Evolutionary conservation across 2,113 vertebrate genomes (phyloP), one percentile per base, ranked within the genome.

Genomic region (Limanda limanda): DNA sequence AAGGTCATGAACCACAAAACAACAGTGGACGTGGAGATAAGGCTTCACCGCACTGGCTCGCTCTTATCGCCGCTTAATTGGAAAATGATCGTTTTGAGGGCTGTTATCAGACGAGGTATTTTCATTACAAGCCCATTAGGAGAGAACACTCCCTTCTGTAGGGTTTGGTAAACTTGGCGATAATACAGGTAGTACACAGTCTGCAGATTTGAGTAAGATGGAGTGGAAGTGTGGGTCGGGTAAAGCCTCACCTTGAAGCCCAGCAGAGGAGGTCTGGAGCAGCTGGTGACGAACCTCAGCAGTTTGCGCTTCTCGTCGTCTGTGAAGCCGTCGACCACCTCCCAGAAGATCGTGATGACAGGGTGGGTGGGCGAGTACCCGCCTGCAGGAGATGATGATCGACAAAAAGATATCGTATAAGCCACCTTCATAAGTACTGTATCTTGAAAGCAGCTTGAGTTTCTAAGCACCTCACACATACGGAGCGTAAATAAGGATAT

Each of bases 281-380:
- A 99, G 91, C 98, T 99, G 0, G 98, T 99, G 58, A 99, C 98
- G 68, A 99, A 99, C 91, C 95, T 97, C 37, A 99, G 95, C 72
- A 99, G 92, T 73, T 98, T 98, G 80, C 98, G 96, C 82, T 99
- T 99, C 79, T 99, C 97, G 54, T 97, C 98, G 45, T 98, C 97
- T 2, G 97, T 97, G 94, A 99, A 99, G n/a, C 95, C 94, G 87
- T 99, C 97, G 1, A 99, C 98, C 17, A 99, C 98, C 75, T 96
- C 96, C 98, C 98, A 99, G 83, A 99, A 99, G 87, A 91, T 97
- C 88, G 94, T 95, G 83, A 99, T 99, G 57, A 99, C 98, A 0
- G 97, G 96, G 80, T 99, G 98, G 67, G 95, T 98, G 14, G 96
- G 95, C 5, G 98, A 88, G 81, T 99, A 99, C 21, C 98, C 98